Conservation (phyloP, 2,113 vertebrate species). For the Spilogale gracilis region DNA sequence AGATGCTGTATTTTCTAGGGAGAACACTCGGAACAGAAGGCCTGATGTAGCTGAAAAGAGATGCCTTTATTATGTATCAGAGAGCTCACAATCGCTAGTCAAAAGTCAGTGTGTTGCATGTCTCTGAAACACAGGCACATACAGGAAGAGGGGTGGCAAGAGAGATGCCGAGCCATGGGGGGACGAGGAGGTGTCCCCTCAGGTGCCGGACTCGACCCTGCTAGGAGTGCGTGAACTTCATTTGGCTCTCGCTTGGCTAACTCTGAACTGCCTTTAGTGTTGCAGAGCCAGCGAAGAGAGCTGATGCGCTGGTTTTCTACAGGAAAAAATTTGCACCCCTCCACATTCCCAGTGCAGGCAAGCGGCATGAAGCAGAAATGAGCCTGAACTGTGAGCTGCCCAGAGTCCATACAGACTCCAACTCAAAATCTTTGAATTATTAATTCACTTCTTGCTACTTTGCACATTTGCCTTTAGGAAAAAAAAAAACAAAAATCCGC, state of each 20-base stretch:
- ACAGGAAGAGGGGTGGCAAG: background rate
- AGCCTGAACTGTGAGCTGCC: conserved; percentile 46
- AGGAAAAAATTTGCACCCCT: conserved; percentile 58
- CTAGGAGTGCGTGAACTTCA: conserved; percentile 42
- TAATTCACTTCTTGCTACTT: conserved; percentile 46
- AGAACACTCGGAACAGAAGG: conserved; percentile 83
- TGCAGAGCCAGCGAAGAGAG: conserved; percentile 51
- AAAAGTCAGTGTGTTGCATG: conserved; percentile 32
- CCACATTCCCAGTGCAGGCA: conserved; percentile 47
- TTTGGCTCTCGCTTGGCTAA: conserved; percentile 81
- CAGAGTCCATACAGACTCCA: conserved; percentile 62
- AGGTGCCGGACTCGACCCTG: background rate
- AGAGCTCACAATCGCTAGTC: conserved; percentile 68
- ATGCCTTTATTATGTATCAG: conserved; percentile 80
- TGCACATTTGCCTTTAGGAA: conserved; percentile 28
- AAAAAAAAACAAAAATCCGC: background rate
- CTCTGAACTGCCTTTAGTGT: conserved; percentile 61
- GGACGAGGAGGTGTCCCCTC: background rate
- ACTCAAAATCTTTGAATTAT: conserved; percentile 62
- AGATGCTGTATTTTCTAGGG: conserved; percentile 78
- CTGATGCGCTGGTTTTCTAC: conserved; percentile 79
- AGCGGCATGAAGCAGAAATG: conserved; percentile 36
- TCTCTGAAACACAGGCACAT: background rate
- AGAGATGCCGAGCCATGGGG: conserved; percentile 42
- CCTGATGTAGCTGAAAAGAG: conserved; percentile 70